These are phyloP conservation scores for Peromyscus attwateri DNA, from an alignment of 2,797 vertebrate species.

Conservation along the genomic window DNA sequence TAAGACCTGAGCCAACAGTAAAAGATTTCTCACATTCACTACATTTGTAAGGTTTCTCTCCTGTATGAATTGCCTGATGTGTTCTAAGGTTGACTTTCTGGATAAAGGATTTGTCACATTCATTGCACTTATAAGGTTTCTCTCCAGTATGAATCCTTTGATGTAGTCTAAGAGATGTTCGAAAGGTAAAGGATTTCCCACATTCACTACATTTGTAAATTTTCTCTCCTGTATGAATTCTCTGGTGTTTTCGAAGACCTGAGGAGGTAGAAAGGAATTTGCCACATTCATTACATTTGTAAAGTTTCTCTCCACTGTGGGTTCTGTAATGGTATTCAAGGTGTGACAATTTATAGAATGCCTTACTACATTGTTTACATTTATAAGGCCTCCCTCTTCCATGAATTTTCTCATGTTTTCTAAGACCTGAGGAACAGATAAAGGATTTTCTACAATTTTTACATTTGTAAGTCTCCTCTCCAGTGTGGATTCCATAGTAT, in stretches of 20 bases:
- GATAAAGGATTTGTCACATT: background rate
- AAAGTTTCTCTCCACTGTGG: background rate
- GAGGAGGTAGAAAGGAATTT: background rate
- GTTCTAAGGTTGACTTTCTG: background rate
- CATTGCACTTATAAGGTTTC: background rate
- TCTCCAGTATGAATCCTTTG: background rate
- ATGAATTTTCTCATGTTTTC: constrained; percentile 1
- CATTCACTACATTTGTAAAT: background rate
- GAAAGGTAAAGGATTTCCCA: background rate
- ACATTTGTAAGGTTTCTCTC: background rate
- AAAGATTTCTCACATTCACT: background rate
- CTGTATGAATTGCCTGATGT: background rate
- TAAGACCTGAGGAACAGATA: background rate
- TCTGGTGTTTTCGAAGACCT: background rate
- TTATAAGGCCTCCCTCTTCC: background rate
- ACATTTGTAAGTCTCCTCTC: background rate
- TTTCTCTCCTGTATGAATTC: constrained; percentile 13
- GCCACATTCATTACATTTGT: background rate
- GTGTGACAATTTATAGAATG: background rate
- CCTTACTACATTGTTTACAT: background rate
- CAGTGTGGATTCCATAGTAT: background rate
- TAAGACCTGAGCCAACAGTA: background rate
- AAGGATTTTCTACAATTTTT: constrained; percentile 20
- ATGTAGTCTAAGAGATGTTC: background rate
- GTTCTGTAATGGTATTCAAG: background rate